phyloP scores from a whole-genome alignment of 2,888 invertebrate species.

The Apodemia hepburni region DNA sequence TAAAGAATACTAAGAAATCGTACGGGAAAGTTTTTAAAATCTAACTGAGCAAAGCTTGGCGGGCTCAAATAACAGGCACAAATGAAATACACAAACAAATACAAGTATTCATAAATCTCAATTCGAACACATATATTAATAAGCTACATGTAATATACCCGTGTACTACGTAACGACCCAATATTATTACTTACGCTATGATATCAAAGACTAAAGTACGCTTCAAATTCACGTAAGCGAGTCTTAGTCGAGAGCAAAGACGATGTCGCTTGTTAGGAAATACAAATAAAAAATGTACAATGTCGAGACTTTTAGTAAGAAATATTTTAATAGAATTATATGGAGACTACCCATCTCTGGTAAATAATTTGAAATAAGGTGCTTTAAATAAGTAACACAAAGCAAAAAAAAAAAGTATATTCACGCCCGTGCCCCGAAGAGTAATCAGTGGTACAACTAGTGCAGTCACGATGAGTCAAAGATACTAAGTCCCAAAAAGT shows the following conservation, averaged over 20 bases:
- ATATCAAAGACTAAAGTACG: slow-evolving; percentile 22
- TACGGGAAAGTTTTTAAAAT: too few species aligned
- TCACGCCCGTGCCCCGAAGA: too few species aligned
- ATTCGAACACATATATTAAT: not conserved
- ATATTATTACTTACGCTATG: slow-evolving; percentile 20
- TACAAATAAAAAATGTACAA: slow-evolving; percentile 10
- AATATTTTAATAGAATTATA: slow-evolving; percentile 8
- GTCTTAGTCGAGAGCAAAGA: slow-evolving; percentile 20
- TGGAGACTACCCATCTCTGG: not conserved
- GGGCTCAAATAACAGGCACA: too few species aligned
- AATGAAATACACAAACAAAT: too few species aligned
- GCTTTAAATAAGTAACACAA: too few species aligned
- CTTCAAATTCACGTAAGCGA: slow-evolving; percentile 21
- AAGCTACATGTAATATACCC: not conserved
- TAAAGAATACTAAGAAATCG: too few species aligned
- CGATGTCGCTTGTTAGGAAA: slow-evolving; percentile 17
- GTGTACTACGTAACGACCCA: not conserved
- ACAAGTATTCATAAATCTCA: not conserved
- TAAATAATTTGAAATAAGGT: not conserved
- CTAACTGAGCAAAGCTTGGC: too few species aligned
- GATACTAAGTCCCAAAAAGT: too few species aligned
- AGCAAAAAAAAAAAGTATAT: too few species aligned
- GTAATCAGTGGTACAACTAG: too few species aligned
- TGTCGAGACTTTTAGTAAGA: not conserved
- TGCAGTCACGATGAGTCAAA: too few species aligned